A percentile compares a stretch with the other conserved stretches of the same genome.
phyloP scores from a whole-genome alignment of 1,140 invertebrate species.

The Drosophila insularis region DNA sequence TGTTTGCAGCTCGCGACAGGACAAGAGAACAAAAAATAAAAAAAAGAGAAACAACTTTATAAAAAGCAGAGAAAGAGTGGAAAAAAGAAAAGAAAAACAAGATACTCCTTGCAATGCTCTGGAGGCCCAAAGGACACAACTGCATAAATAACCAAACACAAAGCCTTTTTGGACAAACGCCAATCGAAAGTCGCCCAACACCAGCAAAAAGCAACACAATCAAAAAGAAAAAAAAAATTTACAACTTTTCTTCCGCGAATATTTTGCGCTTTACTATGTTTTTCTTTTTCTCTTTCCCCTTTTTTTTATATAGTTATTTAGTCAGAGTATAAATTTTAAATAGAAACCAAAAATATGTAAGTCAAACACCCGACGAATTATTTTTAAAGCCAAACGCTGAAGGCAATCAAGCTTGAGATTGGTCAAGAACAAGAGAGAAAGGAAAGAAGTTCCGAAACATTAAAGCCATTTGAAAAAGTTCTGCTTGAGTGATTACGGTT shows the following conservation, averaged over 20 bases:
- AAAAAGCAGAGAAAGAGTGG: slow-evolving; percentile 18
- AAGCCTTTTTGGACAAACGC: slow-evolving; percentile 38
- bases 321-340: slow-evolving; percentile 14
- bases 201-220: background rate
- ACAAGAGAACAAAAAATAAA: slow-evolving; percentile 36
- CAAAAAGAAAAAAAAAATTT: slow-evolving; percentile 39
- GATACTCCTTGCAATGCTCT: slow-evolving; percentile 36
- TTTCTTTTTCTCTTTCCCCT: slow-evolving; percentile 28
- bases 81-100: slow-evolving; percentile 15
- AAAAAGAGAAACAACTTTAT: slow-evolving; percentile 30
- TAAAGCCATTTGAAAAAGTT: slow-evolving; percentile 6
- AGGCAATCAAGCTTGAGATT: slow-evolving; percentile 74
- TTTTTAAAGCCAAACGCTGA: slow-evolving; percentile 65
- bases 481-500: background rate
- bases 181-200: slow-evolving; percentile 58
- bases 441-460: slow-evolving; percentile 18
- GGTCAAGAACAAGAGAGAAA: slow-evolving; percentile 42
- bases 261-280: slow-evolving; percentile 42
- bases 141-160: slow-evolving; percentile 71
- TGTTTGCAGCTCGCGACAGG: slow-evolving; percentile 55
- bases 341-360: slow-evolving; percentile 33
- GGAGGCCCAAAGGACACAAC: slow-evolving; percentile 52
- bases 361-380: slow-evolving; percentile 42
- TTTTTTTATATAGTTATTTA: slow-evolving; percentile 2
- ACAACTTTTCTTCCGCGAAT: slow-evolving; percentile 28